Percentiles rank a stretch among this genome's conserved stretches.
Conservation (phyloP, 2,888 invertebrate species). For the Rhingia rostrata region DNA sequence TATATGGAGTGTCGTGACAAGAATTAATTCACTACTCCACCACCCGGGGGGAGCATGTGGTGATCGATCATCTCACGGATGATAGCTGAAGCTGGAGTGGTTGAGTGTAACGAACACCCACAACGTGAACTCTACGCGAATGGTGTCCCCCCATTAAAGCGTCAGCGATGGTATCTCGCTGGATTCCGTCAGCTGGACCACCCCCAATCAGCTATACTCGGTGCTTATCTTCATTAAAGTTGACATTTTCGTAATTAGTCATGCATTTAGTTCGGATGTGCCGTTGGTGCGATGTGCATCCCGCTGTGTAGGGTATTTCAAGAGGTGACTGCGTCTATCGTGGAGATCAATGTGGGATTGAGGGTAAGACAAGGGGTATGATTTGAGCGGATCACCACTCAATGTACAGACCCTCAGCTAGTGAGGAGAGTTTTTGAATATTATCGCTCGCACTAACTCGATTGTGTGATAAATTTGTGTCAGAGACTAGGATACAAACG, state of each 20-base stretch:
- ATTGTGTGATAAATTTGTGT: too few species aligned
- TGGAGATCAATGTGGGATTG: too few species aligned
- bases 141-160: conserved; percentile 22
- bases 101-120: conserved; percentile 53
- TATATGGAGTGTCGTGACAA: conserved; percentile 62
- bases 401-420: too few species aligned
- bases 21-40: conserved; percentile 64
- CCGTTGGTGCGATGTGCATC: too few species aligned
- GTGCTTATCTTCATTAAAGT: conserved; percentile 11
- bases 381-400: too few species aligned
- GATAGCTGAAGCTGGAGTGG: conserved; percentile 36
- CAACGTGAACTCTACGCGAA: conserved; percentile 30
- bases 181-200: conserved; percentile 37
- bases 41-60: not conserved
- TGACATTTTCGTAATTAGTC: conserved; percentile 6
- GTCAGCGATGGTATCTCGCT: conserved; percentile 7
- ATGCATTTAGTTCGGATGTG: not conserved
- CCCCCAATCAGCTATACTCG: not conserved
- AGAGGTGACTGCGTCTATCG: too few species aligned
- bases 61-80: conserved; percentile 62
- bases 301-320: too few species aligned
- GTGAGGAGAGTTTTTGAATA: too few species aligned
- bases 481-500: too few species aligned
- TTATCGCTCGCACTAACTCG: too few species aligned
- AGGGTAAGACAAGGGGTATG: too few species aligned